Evolutionary conservation across 2,113 vertebrate species (phyloP), one percentile per base, ranked within the genome.

Genomic region (Neoarius graeffei): DNA sequence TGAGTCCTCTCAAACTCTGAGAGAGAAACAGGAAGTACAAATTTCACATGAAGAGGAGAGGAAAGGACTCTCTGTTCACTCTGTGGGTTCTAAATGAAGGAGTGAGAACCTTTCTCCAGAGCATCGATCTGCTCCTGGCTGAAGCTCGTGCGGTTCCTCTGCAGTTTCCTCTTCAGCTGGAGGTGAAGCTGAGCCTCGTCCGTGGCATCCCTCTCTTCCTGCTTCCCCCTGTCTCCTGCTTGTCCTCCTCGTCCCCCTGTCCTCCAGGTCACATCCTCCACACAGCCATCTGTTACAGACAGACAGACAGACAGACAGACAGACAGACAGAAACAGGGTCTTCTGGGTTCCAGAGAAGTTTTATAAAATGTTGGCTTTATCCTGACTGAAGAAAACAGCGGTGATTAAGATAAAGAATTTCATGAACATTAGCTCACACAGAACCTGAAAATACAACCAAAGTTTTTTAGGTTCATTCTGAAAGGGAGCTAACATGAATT

Each of bases 101-200:
- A 62, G 7, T 76, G 15, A 76, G 84, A 23, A 95, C 95, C 95
- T 94, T 93, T 95, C 90, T 95, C 95, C 88, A 95, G 89, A 1
- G 94, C 93, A 62, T 95, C 94, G 10, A 95, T 94, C 90, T 95
- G 95, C 90, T 95, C 95, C 89, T 93, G 94, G 17, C 93, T 95
- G 89, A 95, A 95, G 57, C 94, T 95, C 0, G 95, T 95, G 30
- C 94, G 89, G 93, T 95, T 95, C 52, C 95, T 93, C 90, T 95
- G 95, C 64, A 95, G 92, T 83, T 95, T 95, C 62, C 95, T 92
- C 87, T 94, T 95, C 73, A 95, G 91, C 91, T 95, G 95, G 67
- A 95, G 92, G 59, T 94, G 93, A 30, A 95, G 91, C 91, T 94
- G 95, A 20, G 93, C 90, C 79, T 94, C 93, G 7, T 95, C 93